Base-by-base conservation (phyloP, 2,888 invertebrate species). In the Spodoptera exigua region DNA sequence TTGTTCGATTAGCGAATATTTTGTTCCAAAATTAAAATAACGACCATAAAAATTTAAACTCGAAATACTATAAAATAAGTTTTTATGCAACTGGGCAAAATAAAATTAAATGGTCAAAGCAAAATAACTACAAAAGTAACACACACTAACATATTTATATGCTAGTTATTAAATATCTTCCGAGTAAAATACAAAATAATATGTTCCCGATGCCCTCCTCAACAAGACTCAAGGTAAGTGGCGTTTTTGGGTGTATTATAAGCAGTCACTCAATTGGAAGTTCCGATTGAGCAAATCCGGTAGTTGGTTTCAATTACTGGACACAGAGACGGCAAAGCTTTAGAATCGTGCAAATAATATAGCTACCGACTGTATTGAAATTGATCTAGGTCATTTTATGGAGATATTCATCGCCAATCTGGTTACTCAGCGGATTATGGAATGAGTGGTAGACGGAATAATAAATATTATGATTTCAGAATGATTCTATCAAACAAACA, bases 241-340 rank as follows among this genome's bases (percentile, higher is more conserved):
- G 46, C 52, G 60, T 67, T 63, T 75, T 71, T 48, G 62, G 52
- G 10, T 49, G 43, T 54, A 68, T 72, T 75, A 58, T 64, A 61
- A 64, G 54, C 47, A 57, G 18, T 61, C 57, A 58, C 48, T 69
- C 61, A 65, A 69, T 69, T 76, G 69, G 54, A 76, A 53, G 47
- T 60, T 69, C 76, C 65, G 61, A 55, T 49, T 60, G 66, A 58
- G 40, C 45, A 58, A 45, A 16, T 65, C 51, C 52, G 46, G 61
- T 61, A 68, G 58, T 60, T 60, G 43, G 56, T 59, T 45, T 60
- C 65, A 73, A 63, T 76, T 62, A 66, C 45, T 43, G 14, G 12
- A 62, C 58, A 62, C 41, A 52, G 18, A 52, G 43, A 40, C 7
- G 16, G 41, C 41, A 60, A 39, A 48, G 44, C 61, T 52, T 35